phyloP scores from a whole-genome alignment of 2,888 invertebrate species.

The Aporophyla nigra region DNA sequence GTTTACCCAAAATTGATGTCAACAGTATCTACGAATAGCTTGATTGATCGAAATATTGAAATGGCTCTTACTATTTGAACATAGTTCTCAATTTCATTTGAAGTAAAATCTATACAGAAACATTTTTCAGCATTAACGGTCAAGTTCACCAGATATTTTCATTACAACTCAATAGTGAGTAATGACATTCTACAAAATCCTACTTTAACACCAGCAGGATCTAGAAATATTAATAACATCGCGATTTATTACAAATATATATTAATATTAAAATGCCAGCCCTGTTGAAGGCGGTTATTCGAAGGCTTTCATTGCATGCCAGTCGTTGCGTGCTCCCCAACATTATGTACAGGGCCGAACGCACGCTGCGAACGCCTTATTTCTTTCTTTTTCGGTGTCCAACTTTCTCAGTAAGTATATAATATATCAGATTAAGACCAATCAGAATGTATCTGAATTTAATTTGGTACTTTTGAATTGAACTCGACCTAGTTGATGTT shows the following conservation, averaged over 20 bases:
- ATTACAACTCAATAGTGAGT: conserved; percentile 36
- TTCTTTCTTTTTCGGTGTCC: conserved; percentile 70
- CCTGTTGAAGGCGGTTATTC: conserved; percentile 73
- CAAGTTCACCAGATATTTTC: conserved; percentile 43
- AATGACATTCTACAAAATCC: conserved; percentile 38
- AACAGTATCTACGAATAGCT: background rate
- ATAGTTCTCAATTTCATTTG: background rate
- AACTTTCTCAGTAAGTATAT: conserved; percentile 70
- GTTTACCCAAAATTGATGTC: background rate
- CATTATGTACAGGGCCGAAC: conserved; percentile 78
- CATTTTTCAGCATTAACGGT: conserved; percentile 9
- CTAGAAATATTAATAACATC: conserved; percentile 56
- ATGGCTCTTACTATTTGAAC: background rate
- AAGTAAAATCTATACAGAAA: background rate
- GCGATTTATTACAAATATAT: conserved; percentile 58
- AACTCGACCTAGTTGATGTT: conserved; percentile 53
- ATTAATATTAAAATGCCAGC: conserved; percentile 69
- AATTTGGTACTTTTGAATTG: conserved; percentile 59
- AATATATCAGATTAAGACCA: conserved; percentile 72
- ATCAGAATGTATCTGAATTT: conserved; percentile 66
- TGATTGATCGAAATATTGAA: background rate
- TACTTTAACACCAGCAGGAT: conserved; percentile 40
- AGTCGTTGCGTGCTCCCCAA: conserved; percentile 82
- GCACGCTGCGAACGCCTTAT: conserved; percentile 79
- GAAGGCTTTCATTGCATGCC: conserved; percentile 81